Base-by-base conservation (phyloP, 2,113 vertebrate species). In the Okapia johnstoni region DNA sequence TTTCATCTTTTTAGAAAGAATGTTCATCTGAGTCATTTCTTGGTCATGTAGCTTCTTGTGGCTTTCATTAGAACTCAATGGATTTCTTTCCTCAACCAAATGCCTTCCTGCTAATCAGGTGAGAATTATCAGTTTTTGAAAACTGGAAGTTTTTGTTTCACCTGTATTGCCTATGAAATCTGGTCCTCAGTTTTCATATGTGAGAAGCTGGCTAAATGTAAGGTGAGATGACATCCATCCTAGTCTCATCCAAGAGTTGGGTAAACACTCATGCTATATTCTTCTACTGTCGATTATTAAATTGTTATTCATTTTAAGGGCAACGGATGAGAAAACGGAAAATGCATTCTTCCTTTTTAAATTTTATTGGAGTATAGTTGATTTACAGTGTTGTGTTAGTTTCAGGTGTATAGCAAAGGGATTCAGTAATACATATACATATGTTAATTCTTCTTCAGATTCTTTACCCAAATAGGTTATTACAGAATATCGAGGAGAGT, bases 1-100 rank as follows among this genome's bases (percentile, higher is more conserved):
- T 86, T 94, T 91, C 93, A 46, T 96, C 87, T 80, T 97, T 28
- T 90, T 63, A 11, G 77, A 73, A 88, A 16, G 83, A 26, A 86
- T 21, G 12, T 36, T 7, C 73, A 15, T 28, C 11, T 0, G 9
- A 50, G 52, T 16, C 15, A 2, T 40, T 26, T 57, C 25, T 70
- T 63, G 12, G 9, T 15, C 11, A 0, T 1, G 19, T 5, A 7
- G 33, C 2, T n/a, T 95, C 92, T 79, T 17, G 40, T 92, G 88
- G 80, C 8, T 33, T 93, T 93, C 16, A n/a, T 61, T 89, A 91
- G 88, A 93, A 84, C 52, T 14, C 28, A 36, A 2, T 33, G 55
- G 43, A 0, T 17, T 92, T 21, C 7, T 25, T 96, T 57, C 26
- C 91, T 43, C 58, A 48, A 52, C 76, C 43, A 87, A 58, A 50